phyloP scores from a whole-genome alignment of 2,888 invertebrate species.

The Rhagonycha lutea region DNA sequence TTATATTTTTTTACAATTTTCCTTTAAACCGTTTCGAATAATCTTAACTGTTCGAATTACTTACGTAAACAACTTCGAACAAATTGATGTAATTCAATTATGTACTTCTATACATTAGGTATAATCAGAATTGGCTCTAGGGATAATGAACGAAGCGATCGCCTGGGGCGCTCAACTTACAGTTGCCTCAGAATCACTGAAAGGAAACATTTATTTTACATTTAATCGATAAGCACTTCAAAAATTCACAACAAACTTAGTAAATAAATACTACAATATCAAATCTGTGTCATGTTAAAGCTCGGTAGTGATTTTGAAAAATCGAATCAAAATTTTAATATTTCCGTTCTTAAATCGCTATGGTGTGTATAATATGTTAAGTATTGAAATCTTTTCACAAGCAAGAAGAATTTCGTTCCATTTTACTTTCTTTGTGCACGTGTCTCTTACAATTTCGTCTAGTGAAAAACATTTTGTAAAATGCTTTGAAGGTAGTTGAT shows the following conservation, averaged over 20 bases:
- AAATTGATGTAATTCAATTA: background rate
- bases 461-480: background rate
- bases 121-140: background rate
- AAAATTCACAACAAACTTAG: background rate
- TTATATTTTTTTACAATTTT: background rate
- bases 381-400: background rate
- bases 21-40: background rate
- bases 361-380: no score
- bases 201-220: background rate
- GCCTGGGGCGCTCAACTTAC: background rate
- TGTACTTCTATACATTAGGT: background rate
- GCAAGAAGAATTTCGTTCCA: background rate
- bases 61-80: background rate
- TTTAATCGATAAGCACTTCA: background rate
- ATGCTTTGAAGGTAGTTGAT: background rate
- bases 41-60: background rate
- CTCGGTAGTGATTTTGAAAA: background rate
- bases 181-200: background rate
- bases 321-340: background rate
- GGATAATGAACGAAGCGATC: background rate
- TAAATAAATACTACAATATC: background rate
- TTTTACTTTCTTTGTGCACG: background rate
- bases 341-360: background rate
- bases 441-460: background rate
- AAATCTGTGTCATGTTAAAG: background rate